Percentiles rank a stretch among this genome's conserved stretches.
phyloP scores from a whole-genome alignment of 1,140 invertebrate genomes.

The Eueides isabella region DNA sequence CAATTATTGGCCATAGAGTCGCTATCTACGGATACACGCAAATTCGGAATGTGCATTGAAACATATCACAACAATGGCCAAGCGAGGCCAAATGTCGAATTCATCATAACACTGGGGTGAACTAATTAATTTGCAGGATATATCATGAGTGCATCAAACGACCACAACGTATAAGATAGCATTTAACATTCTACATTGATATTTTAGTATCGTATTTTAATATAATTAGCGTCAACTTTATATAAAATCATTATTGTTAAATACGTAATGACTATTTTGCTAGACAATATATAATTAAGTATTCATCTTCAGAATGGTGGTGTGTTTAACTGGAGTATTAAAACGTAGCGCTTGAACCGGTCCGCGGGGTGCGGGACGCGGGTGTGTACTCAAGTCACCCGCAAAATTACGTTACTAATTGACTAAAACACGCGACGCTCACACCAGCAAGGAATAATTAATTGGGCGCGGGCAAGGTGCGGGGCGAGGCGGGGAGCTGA shows the following conservation, averaged over 20 bases:
- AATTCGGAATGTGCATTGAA: conserved; percentile 33
- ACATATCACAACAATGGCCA: conserved; percentile 35
- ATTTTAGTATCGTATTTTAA: not conserved
- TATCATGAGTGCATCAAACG: not conserved
- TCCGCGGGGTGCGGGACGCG: conserved; percentile 40
- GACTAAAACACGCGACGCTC: conserved; percentile 81
- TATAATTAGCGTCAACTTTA: not conserved
- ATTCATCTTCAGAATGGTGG: conserved; percentile 37
- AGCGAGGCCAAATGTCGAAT: conserved; percentile 30
- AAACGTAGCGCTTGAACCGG: conserved; percentile 54
- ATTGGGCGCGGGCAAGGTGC: conserved; percentile 71
- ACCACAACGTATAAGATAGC: not conserved
- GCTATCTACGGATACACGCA: conserved; percentile 40
- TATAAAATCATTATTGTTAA: not conserved
- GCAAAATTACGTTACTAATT: conserved; percentile 82
- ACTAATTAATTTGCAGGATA: conserved; percentile 3
- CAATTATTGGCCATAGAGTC: conserved; percentile 44
- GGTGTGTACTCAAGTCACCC: conserved; percentile 78
- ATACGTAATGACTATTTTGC: not conserved
- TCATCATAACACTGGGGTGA: conserved; percentile 19
- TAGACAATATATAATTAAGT: conserved; percentile 10
- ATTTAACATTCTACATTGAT: not conserved
- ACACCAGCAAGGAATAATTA: conserved; percentile 81
- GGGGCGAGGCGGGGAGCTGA: conserved; percentile 37
- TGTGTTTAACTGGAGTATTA: conserved; percentile 60